Evolutionary conservation across 2,888 invertebrate genomes (phyloP).

Genomic region (Allolobophora icterica): DNA sequence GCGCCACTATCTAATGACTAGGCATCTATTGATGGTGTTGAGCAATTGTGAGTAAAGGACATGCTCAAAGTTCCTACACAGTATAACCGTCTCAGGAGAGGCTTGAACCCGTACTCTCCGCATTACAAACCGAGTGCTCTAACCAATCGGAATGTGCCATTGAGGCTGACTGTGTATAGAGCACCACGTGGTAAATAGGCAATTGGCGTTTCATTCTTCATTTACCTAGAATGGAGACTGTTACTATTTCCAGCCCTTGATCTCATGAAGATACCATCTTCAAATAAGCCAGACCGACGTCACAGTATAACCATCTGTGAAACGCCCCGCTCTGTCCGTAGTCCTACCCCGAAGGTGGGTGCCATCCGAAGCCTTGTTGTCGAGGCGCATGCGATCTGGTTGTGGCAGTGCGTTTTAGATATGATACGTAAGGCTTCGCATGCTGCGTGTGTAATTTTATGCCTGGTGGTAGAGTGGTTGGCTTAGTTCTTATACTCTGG

Average conservation of each 20-base stretch:
- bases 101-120: too few relatives aligned
- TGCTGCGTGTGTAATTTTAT: not conserved
- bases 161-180: not conserved
- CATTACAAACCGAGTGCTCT: too few relatives aligned
- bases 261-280: conserved; percentile 32
- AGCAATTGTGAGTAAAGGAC: too few relatives aligned
- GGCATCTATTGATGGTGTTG: too few relatives aligned
- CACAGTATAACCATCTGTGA: conserved; percentile 50
- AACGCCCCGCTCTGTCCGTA: conserved; percentile 22
- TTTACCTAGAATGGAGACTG: not conserved
- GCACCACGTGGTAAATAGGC: not conserved
- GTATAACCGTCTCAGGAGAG: too few relatives aligned
- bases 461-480: not conserved
- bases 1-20: too few relatives aligned
- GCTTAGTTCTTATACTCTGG: not conserved
- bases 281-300: conserved; percentile 39
- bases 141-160: not conserved
- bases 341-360: conserved; percentile 12
- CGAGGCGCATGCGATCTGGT: conserved; percentile 2
- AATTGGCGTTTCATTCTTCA: not conserved
- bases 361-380: not conserved
- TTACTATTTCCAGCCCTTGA: conserved; percentile 36
- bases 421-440: not conserved
- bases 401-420: not conserved
- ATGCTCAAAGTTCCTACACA: too few relatives aligned